Percentiles rank a stretch among this genome's conserved stretches.
Evolutionary conservation across 2,113 vertebrate genomes (phyloP).

Genomic region (Mellivora capensis): DNA sequence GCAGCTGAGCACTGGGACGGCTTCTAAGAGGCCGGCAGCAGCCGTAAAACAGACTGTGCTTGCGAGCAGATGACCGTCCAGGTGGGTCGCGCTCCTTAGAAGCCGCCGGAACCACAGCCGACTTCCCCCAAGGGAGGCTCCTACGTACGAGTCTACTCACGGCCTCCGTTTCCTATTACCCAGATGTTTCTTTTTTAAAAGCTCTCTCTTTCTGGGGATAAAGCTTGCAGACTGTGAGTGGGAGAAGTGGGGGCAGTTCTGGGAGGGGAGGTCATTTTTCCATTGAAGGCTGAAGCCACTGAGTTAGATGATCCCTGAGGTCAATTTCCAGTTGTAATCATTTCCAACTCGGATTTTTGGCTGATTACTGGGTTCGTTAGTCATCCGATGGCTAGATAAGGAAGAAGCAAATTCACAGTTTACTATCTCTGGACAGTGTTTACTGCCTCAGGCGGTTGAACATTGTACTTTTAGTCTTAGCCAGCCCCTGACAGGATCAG

Average conservation of each 20-base stretch:
- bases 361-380: conserved; percentile 39
- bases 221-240: conserved; percentile 3
- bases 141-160: not conserved
- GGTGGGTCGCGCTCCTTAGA: not conserved
- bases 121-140: not conserved
- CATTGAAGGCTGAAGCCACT: not conserved
- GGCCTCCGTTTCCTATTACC: not conserved
- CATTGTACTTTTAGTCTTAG: not conserved
- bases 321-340: conserved; percentile 44
- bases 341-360: conserved; percentile 42
- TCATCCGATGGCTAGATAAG: not conserved
- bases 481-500: not conserved
- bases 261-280: conserved; percentile 36
- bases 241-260: not conserved
- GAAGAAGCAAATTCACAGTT: not conserved
- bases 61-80: not conserved
- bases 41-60: not conserved
- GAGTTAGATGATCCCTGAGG: conserved; percentile 37
- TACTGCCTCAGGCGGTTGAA: not conserved
- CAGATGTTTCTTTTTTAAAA: conserved; percentile 38
- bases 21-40: not conserved
- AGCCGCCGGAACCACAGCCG: not conserved
- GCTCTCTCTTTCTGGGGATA: not conserved
- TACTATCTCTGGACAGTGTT: not conserved
- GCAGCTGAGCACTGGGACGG: not conserved